Base-by-base conservation (phyloP, 2,113 vertebrate genomes). In the Dromaius novaehollandiae region DNA sequence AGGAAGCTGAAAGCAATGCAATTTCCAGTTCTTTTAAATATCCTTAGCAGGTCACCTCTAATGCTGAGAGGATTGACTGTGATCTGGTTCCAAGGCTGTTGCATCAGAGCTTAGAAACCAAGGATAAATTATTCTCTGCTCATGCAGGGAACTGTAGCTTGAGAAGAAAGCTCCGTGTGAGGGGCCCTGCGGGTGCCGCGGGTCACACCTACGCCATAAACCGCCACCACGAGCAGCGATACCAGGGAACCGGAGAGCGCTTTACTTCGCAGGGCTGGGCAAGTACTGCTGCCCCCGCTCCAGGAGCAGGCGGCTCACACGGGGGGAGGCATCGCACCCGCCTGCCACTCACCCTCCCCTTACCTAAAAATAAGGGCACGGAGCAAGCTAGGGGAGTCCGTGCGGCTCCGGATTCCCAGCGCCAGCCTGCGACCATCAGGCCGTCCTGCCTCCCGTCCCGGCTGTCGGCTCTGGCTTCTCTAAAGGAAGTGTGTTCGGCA, bases 1-100 rank as follows among this genome's bases (percentile, higher is more conserved):
- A 89, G 89, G 89, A 84, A 95, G 80, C 40, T 88, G 56, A 94
- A 94, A 89, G 56, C 74, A 82, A 87, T 34, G 74, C 34, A 77
- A 89, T 76, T 93, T 64, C 83, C 84, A 94, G 61, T 19, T 92
- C 70, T 89, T 90, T 89, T 46, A 93, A 96, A 96, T 65, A 82
- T 44, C 74, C 86, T 76, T 88, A 79, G 81, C 81, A 94, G 63
- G 76, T 91, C 91, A 86, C 80, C 48, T 90, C 65, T 55, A 82
- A 48, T 0, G 1, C 55, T 25, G 64, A 14, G 71, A 63, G 40
- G 55, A 77, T 11, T 86, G 73, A 40, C 90, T 95, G 38, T 88
- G 77, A 94, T 93, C 90, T 84, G n/a, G 46, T 88, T 83, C 92
- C 92, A 94, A 69, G 51, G 32, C 73, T 81, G 44, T 46, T 77